A percentile compares a stretch with the other conserved stretches of the same genome.
Evolutionary conservation across 2,113 vertebrate species (phyloP).

Genomic region (Hepsetus odoe): DNA sequence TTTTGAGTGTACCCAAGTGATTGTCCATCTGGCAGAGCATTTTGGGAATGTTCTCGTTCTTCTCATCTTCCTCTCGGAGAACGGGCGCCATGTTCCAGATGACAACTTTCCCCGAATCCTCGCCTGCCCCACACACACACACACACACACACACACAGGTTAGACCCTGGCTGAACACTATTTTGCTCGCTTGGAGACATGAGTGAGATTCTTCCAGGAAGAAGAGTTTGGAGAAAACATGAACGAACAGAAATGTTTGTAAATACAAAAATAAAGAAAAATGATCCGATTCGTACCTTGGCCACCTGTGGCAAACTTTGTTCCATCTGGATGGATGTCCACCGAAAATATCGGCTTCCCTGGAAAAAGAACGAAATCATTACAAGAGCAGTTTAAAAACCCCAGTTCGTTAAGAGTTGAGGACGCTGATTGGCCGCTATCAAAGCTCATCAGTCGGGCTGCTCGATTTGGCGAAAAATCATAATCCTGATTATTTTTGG

Average conservation of each 20-base stretch:
- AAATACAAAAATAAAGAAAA: no score
- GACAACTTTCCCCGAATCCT: constrained; percentile 99
- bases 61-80: constrained; percentile 95
- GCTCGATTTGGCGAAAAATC: no score
- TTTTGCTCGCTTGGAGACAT: no score
- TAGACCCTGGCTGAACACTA: no score
- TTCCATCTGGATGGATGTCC: constrained; percentile 98
- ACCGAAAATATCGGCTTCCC: constrained; percentile 99
- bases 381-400: no score
- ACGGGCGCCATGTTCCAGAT: constrained; percentile 99
- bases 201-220: no score
- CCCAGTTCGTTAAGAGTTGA: no score
- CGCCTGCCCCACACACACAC: constrained; percentile 79
- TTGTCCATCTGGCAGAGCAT: constrained; percentile 99
- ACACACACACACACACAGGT: background rate
- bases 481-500: no score
- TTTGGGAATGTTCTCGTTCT: constrained; percentile 95
- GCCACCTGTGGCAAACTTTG: constrained; percentile 97
- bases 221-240: no score
- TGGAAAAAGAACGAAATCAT: constrained; percentile 61
- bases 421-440: no score
- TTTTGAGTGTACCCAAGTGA: constrained; percentile 86
- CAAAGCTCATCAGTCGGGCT: no score
- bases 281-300: constrained; percentile 83
- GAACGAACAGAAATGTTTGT: no score